Evolutionary conservation across 1,140 invertebrate species (phyloP), one percentile per base, ranked within the genome.

Genomic region (Drosophila kurseongensis): DNA sequence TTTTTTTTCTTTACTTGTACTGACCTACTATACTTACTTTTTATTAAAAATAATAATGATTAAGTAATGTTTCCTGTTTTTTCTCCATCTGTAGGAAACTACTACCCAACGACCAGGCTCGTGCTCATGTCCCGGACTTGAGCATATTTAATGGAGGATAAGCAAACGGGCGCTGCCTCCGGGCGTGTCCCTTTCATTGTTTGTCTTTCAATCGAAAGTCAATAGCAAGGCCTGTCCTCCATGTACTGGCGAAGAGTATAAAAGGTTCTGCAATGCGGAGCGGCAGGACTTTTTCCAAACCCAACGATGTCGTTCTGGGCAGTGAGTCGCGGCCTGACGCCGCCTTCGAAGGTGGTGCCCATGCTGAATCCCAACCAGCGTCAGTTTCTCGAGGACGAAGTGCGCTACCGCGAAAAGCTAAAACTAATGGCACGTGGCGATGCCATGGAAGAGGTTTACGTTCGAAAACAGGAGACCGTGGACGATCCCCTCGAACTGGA

Each of bases 401-500:
- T 84, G 42, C 80, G 91, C n/a, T 92, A 83, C 56, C 75, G 85
- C 6, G 90, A 92, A 44, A 91, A 91, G 27, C 50, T 91, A 32
- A 82, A 91, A 54, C 71, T 92, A 13, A 57, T 90, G 32, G 86
- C 69, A 0, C 67, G 77, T 5, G 88, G 82, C 48, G 75, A 78
- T 42, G 60, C 68, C 52, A 52, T 88, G 45, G 71, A 89, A 10
- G 75, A 91, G 72, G 68, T 88, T 14, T 92, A 91, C 40, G 77
- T 92, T 8, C 80, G 90, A 38, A 90, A 86, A 6, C 56, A 79
- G 29, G 85, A 92, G 38, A 86, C 78, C 0, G 80, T 92, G 0
- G 80, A 90, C 13, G 92, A 93, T 82, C 91, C 85, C 0, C 71
- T 91, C 4, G 79, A 93, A 36, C 74, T 94, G 60, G 93, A 95